Evolutionary conservation across 2,113 vertebrate genomes (phyloP), one percentile per base, ranked within the genome.

Genomic region (Chrysochloris asiatica): DNA sequence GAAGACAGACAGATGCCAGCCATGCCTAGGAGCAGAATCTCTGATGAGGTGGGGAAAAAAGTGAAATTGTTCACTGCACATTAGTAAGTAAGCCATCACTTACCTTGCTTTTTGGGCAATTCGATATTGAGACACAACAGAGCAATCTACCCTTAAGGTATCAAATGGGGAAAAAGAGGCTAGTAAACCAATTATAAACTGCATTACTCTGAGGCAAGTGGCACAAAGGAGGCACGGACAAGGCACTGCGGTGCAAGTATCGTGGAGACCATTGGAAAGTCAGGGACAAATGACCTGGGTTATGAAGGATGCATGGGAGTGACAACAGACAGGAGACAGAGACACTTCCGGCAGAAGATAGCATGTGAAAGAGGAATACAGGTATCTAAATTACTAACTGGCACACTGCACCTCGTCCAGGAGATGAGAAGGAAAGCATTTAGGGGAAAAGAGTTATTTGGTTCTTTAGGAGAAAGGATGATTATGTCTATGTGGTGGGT

Each of bases 311-410:
- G 33, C 2, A 12, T 33, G 21, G 22, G 43, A 43, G 38, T 26
- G 12, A 26, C 69, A 7, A 6, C 16, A 8, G 5, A 28, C 8
- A 11, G 13, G 52, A 4, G 3, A 28, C 5, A 4, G 36, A 22
- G 45, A 8, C 16, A 17, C 14, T 2, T 10, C 10, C 11, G 26
- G 36, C 12, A 12, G 14, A 22, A 38, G 26, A 1, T 6, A 1
- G 10, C n/a, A 5, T 22, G 69, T 3, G 13, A 33, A 21, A 26
- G 7, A 6, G 33, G 43, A 65, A 11, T 28, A 50, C 0, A 10
- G n/a, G 30, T 43, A 47, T 2, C 28, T n/a, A 26, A 21, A 7
- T 30, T 33, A 47, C 28, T n/a, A 26, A 52, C 6, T 24, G 14
- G 43, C 48, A 30, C 1, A 0, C 8, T 0, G 61, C 75, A 45